Base-by-base conservation (phyloP, 2,888 invertebrate genomes). In the Keiferia lycopersicella region DNA sequence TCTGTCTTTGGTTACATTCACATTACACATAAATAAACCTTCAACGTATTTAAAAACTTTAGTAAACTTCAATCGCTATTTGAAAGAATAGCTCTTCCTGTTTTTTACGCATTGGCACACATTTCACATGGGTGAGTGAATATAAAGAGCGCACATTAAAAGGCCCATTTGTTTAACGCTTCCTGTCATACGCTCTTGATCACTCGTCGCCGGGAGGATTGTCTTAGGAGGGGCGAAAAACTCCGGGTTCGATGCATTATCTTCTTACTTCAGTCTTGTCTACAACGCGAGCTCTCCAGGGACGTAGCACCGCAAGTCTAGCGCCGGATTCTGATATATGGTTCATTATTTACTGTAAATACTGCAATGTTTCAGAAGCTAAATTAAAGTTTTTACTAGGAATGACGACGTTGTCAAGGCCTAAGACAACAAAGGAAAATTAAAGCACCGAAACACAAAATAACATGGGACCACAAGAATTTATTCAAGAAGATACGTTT, bases 241-340 rank as follows among this genome's bases (percentile, higher is more conserved):
- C 68, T 69, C 69, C 68, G 72, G 73, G 71, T 77, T 79, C 72
- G 73, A 79, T 79, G 79, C 79, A 80, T 82, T 84, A 82, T 73
- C 76, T 73, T 79, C 75, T 79, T 79, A 74, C 77, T 79, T 73
- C 74, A 73, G 74, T 71, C 70, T 77, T 76, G 79, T 82, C 78
- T 78, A 71, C 74, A 73, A n/a, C 75, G 72, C 67, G 67, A 38
- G 65, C 62, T 73, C 79, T 73, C 80, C 50, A 66, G 79, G 72
- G 82, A 75, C 65, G 12, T 34, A 51, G 11, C 16, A 16, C 56
- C 56, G 58, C 16, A 58, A 18, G 58, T 58, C 12, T 39, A 18
- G 38, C 20, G 39, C 16, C 20, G 34, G 38, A 34, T 58, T 58
- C 16, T 58, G 58, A 38, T 53, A 26, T 53, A 26, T 26, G 26